These are phyloP conservation scores for Pseudonaja textilis DNA, from an alignment of 2,113 vertebrate species.

Conservation along the genomic window DNA sequence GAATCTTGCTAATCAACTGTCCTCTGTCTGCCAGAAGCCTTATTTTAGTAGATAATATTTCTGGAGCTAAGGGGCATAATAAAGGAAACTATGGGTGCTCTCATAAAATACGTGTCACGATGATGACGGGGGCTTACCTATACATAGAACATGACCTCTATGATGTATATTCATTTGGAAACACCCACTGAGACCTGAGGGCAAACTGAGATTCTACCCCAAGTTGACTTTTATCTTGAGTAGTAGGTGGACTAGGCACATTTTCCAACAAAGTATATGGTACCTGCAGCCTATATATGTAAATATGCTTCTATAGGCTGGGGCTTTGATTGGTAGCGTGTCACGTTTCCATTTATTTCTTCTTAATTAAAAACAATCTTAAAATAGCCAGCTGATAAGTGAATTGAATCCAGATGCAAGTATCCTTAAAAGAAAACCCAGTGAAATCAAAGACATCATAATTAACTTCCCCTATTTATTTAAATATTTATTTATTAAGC, in stretches of 20 bases:
- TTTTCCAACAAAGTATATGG: not conserved
- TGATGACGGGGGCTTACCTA: not conserved
- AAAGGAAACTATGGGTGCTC: not conserved
- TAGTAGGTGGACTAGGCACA: not conserved
- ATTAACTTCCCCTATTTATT: not conserved
- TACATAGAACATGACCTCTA: not conserved
- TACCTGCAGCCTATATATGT: not conserved
- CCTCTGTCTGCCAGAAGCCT: not conserved
- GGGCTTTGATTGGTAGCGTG: not conserved
- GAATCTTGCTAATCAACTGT: not conserved
- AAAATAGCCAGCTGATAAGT: not conserved
- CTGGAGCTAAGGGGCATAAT: not conserved
- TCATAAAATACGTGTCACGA: not conserved
- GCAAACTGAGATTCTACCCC: not conserved
- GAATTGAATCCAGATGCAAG: not conserved
- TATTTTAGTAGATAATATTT: not conserved
- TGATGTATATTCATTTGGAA: not conserved
- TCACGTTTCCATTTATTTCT: not conserved
- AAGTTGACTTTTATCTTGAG: not conserved
- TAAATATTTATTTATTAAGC: not conserved
- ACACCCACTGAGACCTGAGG: not conserved
- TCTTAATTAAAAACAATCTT: not conserved
- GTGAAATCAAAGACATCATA: not conserved
- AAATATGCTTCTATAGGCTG: not conserved
- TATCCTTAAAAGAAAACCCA: not conserved